Evolutionary conservation across 1,140 invertebrate genomes (phyloP).

Genomic region (Apis cerana): DNA sequence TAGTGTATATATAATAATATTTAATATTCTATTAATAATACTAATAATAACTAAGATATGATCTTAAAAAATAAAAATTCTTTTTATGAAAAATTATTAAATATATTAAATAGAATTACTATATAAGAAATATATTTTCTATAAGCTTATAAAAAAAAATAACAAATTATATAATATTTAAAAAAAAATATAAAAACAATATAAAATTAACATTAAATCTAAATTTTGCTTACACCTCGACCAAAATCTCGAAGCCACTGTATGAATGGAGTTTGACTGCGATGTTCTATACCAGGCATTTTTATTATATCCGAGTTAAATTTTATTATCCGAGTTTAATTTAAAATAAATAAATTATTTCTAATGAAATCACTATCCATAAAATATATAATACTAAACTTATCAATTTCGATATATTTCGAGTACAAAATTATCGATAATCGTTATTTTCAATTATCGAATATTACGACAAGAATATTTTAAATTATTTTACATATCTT

Average conservation of each 20-base stretch:
- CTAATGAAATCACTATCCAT: not conserved
- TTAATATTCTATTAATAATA: not conserved
- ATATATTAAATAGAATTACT: not conserved
- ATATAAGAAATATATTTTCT: not conserved
- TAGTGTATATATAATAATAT: not conserved
- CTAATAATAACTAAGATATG: not conserved
- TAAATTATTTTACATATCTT: not conserved
- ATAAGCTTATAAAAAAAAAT: not conserved
- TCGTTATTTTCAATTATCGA: not conserved
- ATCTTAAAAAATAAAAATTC: not conserved
- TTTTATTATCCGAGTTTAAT: not conserved
- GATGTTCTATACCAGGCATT: slow-evolving; percentile 19
- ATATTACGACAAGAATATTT: not conserved
- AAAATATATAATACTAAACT: not conserved
- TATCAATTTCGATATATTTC: not conserved
- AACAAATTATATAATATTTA: slow-evolving; percentile 46
- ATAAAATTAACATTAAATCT: not conserved
- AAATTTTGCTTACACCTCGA: slow-evolving; percentile 44
- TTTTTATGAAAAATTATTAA: not conserved
- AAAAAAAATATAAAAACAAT: not conserved
- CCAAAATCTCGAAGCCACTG: not conserved
- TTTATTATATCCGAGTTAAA: not conserved
- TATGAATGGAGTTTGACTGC: not conserved
- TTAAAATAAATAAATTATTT: slow-evolving; percentile 10
- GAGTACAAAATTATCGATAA: not conserved